Evolutionary conservation across 2,888 invertebrate genomes (phyloP).

Genomic region (Drosophila phalerata): DNA sequence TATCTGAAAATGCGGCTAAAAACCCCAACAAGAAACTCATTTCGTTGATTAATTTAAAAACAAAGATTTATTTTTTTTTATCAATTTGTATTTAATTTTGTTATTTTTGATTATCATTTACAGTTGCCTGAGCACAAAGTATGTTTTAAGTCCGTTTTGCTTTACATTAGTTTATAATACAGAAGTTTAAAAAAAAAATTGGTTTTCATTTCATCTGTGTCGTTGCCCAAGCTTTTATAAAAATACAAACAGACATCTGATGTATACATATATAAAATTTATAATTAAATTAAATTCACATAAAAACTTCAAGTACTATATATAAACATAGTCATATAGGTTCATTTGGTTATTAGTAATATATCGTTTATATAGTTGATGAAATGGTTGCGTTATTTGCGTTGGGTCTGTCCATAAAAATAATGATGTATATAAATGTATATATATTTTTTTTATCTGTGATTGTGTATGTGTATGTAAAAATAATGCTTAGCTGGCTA

Average conservation of each 20-base stretch:
- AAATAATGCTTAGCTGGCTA: slow-evolving; percentile 46
- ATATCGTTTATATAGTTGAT: slow-evolving; percentile 24
- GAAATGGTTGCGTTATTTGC: slow-evolving; percentile 44
- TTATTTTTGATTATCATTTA: slow-evolving; percentile 63
- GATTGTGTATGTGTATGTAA: slow-evolving; percentile 23
- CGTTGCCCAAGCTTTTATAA: slow-evolving; percentile 5
- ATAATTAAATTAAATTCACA: slow-evolving; percentile 52
- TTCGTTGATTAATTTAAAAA: slow-evolving; percentile 50
- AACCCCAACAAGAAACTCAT: background rate
- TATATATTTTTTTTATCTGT: slow-evolving; percentile 9
- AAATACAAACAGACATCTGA: slow-evolving; percentile 10
- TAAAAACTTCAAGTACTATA: slow-evolving; percentile 50
- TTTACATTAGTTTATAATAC: slow-evolving; percentile 21
- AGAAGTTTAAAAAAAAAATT: slow-evolving; percentile 5
- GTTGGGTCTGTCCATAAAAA: slow-evolving; percentile 53
- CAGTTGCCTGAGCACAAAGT: slow-evolving; percentile 63
- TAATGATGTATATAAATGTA: slow-evolving; percentile 16
- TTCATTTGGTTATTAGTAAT: slow-evolving; percentile 55
- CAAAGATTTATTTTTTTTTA: slow-evolving; percentile 63
- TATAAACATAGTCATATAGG: slow-evolving; percentile 51
- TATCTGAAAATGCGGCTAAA: no score
- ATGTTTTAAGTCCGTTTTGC: slow-evolving; percentile 23
- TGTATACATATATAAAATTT: slow-evolving; percentile 18
- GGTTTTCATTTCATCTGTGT: background rate
- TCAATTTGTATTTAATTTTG: slow-evolving; percentile 42